Percentiles rank a stretch among this genome's conserved stretches.
Conservation (phyloP, 2,888 invertebrate genomes). For the Tupiocoris notatus region DNA sequence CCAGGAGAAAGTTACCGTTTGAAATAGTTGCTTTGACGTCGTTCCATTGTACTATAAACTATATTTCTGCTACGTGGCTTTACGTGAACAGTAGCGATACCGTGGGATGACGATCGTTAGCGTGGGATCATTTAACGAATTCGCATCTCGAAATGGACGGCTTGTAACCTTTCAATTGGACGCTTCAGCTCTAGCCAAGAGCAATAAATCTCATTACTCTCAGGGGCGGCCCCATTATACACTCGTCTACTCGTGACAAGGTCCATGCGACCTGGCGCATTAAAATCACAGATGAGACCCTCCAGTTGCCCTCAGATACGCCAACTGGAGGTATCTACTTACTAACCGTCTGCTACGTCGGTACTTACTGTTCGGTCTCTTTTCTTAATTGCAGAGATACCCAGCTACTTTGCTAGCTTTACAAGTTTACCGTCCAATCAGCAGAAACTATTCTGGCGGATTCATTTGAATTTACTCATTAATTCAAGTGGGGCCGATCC, state of each 20-base stretch:
- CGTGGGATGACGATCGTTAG: background rate
- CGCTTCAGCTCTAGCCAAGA: background rate
- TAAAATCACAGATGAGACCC: slow-evolving; percentile 21
- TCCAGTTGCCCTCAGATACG: background rate
- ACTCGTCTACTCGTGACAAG: background rate
- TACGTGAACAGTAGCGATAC: no score
- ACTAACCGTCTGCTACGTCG: background rate
- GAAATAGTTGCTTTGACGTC: no score
- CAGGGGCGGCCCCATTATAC: background rate
- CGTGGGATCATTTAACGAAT: background rate
- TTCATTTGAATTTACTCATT: background rate
- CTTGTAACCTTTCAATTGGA: background rate
- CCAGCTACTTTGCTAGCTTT: background rate
- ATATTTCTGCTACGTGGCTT: no score
- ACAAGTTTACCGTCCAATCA: background rate
- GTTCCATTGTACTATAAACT: no score
- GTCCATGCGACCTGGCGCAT: slow-evolving; percentile 13
- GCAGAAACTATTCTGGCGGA: background rate
- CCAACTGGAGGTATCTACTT: background rate
- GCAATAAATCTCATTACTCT: background rate
- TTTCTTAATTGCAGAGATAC: background rate
- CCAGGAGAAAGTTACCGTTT: no score
- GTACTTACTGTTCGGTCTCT: background rate
- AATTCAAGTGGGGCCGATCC: no score
- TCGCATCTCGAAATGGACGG: background rate